These are phyloP conservation scores for Trachymyrmex septentrionalis DNA, from an alignment of 1,140 invertebrate species.

Conservation along the genomic window DNA sequence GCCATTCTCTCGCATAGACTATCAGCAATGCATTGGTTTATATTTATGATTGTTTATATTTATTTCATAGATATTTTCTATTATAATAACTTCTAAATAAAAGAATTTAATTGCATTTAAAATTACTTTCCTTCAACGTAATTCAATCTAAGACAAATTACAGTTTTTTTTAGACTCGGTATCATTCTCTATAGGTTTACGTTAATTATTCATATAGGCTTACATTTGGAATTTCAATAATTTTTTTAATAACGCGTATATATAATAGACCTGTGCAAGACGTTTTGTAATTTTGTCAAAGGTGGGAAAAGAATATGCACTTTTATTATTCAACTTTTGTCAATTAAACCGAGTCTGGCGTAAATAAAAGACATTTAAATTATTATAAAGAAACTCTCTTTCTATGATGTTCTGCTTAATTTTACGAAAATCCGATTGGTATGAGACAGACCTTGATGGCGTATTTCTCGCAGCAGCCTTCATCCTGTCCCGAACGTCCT, in stretches of 20 bases:
- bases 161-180: not conserved
- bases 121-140: not conserved
- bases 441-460: conserved; percentile 27
- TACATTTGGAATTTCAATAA: not conserved
- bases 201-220: conserved; percentile 12
- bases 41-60: not conserved
- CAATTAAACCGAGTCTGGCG: not conserved
- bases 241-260: conserved; percentile 3
- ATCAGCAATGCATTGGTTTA: not conserved
- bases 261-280: not conserved
- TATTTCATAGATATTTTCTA: not conserved
- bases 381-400: conserved; percentile 8
- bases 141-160: not conserved
- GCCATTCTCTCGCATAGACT: not conserved
- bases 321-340: conserved; percentile 11
- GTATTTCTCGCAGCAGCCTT: conserved; percentile 27
- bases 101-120: not conserved
- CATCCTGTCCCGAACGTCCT: not conserved
- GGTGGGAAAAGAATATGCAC: not conserved
- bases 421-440: conserved; percentile 6
- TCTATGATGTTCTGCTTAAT: conserved; percentile 35
- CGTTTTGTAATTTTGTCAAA: not conserved
- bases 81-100: not conserved
- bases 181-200: not conserved
- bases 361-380: not conserved